Conservation (phyloP, 2,113 vertebrate species). For the Panurus biarmicus region DNA sequence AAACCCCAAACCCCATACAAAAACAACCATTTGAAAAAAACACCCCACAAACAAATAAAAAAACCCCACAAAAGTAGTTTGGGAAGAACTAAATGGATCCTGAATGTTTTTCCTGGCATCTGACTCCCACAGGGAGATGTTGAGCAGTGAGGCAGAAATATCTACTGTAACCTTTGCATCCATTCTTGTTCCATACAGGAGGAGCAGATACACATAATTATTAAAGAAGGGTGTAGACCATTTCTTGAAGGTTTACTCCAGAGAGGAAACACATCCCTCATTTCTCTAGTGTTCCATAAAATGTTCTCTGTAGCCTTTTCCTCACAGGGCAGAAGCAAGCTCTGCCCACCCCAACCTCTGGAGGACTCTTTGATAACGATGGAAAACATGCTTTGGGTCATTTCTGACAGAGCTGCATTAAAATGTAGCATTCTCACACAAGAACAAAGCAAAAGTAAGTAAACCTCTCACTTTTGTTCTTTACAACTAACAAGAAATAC, state of each 20-base stretch:
- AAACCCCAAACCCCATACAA: background rate
- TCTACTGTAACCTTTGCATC: background rate
- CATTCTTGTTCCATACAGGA: background rate
- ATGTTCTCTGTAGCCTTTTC: background rate
- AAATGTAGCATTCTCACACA: background rate
- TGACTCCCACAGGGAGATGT: background rate
- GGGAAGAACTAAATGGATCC: background rate
- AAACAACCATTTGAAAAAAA: background rate
- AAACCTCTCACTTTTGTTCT: background rate
- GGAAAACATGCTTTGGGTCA: background rate
- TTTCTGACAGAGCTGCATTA: background rate
- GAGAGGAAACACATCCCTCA: background rate
- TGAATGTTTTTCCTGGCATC: background rate
- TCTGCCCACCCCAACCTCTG: background rate
- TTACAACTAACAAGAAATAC: background rate
- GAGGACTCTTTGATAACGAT: background rate
- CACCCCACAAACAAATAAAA: background rate
- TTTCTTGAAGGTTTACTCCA: background rate
- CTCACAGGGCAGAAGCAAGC: background rate
- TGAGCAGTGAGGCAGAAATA: background rate
- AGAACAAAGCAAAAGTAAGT: background rate
- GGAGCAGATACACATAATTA: fast-evolving
- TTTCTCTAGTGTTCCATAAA: background rate
- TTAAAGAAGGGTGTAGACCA: background rate
- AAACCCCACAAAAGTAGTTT: background rate